phyloP scores from a whole-genome alignment of 2,888 invertebrate species.

The Acronicta psi region DNA sequence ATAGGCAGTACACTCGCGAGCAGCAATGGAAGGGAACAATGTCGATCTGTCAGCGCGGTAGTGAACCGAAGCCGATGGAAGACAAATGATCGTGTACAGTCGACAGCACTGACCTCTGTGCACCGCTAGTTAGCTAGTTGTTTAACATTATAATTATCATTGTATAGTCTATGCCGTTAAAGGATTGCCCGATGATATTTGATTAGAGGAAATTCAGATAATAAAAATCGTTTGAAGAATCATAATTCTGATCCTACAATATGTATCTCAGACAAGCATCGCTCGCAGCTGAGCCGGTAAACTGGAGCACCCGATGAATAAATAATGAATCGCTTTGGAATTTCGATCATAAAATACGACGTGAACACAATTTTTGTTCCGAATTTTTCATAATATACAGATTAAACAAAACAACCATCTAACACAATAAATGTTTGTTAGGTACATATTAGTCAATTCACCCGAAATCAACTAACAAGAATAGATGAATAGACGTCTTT shows the following conservation, averaged over 20 bases:
- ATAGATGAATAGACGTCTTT: too few relatives aligned
- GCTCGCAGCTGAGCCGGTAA: conserved; percentile 1
- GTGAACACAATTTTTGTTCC: background rate
- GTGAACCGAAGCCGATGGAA: background rate
- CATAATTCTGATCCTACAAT: background rate
- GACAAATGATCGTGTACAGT: conserved; percentile 5
- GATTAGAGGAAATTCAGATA: too few relatives aligned
- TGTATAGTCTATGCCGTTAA: too few relatives aligned
- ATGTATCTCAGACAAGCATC: background rate
- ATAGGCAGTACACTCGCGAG: background rate
- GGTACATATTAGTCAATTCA: too few relatives aligned
- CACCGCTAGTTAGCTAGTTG: too few relatives aligned
- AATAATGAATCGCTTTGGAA: background rate
- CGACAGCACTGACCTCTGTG: background rate
- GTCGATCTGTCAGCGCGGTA: conserved; percentile 1
- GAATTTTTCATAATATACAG: background rate
- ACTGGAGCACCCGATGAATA: background rate
- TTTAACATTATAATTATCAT: too few relatives aligned
- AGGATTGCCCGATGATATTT: too few relatives aligned
- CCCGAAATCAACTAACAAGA: too few relatives aligned
- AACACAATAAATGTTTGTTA: too few relatives aligned
- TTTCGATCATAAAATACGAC: background rate
- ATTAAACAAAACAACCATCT: too few relatives aligned
- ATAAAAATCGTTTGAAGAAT: background rate
- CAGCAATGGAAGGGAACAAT: background rate